Percentiles rank a stretch among this genome's conserved stretches.
phyloP scores from a whole-genome alignment of 1,140 invertebrate genomes.

The Scaptomyza pallida region DNA sequence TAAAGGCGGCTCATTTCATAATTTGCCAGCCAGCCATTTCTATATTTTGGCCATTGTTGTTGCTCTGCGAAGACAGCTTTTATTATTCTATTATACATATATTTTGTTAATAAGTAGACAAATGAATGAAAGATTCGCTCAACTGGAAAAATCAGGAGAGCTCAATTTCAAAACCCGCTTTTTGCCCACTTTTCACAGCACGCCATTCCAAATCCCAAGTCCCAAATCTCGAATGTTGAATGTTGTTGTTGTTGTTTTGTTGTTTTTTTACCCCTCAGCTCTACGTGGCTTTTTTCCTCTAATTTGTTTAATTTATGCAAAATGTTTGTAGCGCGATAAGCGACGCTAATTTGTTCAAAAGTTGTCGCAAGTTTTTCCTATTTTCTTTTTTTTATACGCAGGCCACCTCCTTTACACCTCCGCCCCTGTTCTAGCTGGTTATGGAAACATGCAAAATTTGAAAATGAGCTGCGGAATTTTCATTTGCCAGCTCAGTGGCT shows the following conservation, averaged over 20 bases:
- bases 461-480: slow-evolving; percentile 34
- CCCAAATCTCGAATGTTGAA: slow-evolving; percentile 16
- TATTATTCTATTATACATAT: neutral
- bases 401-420: neutral
- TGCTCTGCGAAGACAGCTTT: slow-evolving; percentile 20
- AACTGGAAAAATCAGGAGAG: slow-evolving; percentile 59
- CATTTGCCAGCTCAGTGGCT: slow-evolving; percentile 41
- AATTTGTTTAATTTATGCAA: slow-evolving; percentile 78
- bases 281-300: slow-evolving; percentile 43
- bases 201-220: too few species aligned
- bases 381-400: too few species aligned
- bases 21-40: slow-evolving; percentile 35
- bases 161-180: slow-evolving; percentile 3
- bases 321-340: slow-evolving; percentile 64
- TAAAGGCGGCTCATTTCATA: slow-evolving; percentile 33
- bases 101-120: slow-evolving; percentile 63
- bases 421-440: slow-evolving; percentile 4
- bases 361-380: slow-evolving; percentile 52
- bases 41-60: slow-evolving; percentile 55
- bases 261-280: slow-evolving; percentile 1
- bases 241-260: too few species aligned
- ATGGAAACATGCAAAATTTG: slow-evolving; percentile 27
- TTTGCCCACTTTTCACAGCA: neutral
- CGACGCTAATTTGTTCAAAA: slow-evolving; percentile 66
- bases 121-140: slow-evolving; percentile 56